Base-by-base conservation (phyloP, 2,888 invertebrate species). In the Nephrocerus scutellatus region DNA sequence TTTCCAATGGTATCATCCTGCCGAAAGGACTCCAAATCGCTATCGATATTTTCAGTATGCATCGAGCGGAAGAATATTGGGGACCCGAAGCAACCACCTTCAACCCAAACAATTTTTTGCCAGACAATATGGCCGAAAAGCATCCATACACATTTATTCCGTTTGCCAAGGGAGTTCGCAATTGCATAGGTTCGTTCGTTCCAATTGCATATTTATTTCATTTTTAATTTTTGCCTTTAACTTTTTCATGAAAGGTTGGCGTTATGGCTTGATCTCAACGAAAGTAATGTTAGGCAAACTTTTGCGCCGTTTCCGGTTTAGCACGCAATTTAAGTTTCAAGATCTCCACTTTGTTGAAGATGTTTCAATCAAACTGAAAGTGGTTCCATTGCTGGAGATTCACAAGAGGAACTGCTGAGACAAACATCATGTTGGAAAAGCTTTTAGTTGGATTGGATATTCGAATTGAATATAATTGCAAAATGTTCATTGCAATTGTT, bases 111-210 rank as follows among this genome's bases (percentile, higher is more conserved):
- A 54, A 67, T 30, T 68, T 68, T 37, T 40, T 67, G 19, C 63
- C 67, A 0, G 52, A 57, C 6, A 57, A 62, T 41, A 46, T 60
- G 30, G 52, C 49, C n/a, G 55, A 44, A 10, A 60, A 59, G 10
- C 67, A 68, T 49, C 55, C 67, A 0, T 66, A 59, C 30, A 57
- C 63, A 1, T 67, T 51, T 41, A 59, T 66, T 41, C 68, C 67
- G 3, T 67, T 67, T 21, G 59, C 62, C n/a, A 64, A 63, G 36
- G 67, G 68, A 2, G 48, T 60, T 10, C 47, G 67, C 8, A 65
- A 60, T 37, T 66, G 65, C 29, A 66, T 66, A 44, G 63, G 63
- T 60, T 46, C 13, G 30, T 7, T 14, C 14, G 5, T 22, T 20
- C 9, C 15, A 6, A 5, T 7, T 5, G n/a, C n/a, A n/a, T n/a